These are phyloP conservation scores for Campoletis raptor DNA, from an alignment of 2,888 invertebrate species.

Conservation along the genomic window DNA sequence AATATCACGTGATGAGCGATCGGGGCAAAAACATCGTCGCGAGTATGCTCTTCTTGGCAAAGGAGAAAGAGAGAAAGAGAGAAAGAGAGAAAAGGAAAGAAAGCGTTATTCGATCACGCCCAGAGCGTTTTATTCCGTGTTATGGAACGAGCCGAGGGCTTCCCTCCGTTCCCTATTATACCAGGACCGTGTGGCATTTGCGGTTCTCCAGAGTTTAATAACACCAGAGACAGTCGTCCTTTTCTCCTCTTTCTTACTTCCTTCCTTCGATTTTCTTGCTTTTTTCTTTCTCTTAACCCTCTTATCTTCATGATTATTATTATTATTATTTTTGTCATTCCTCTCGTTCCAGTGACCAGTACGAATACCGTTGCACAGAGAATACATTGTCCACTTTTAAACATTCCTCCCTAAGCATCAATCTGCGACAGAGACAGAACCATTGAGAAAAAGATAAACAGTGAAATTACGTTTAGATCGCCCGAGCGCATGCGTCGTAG, in stretches of 20 bases:
- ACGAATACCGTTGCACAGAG: conserved; percentile 72
- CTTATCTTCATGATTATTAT: neutral
- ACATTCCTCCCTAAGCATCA: conserved; percentile 23
- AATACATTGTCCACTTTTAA: conserved; percentile 76
- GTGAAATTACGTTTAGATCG: neutral
- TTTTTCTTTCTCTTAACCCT: conserved; percentile 22
- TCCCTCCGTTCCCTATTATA: conserved; percentile 18
- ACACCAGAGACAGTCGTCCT: conserved; percentile 35
- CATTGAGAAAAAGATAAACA: neutral
- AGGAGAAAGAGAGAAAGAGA: conserved; percentile 59
- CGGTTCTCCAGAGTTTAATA: conserved; percentile 37
- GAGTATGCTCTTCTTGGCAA: conserved; percentile 66
- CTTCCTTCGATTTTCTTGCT: neutral
- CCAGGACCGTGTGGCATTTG: conserved; percentile 32
- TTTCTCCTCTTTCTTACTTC: conserved; percentile 19
- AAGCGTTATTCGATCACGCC: conserved; percentile 66
- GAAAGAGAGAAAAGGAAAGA: neutral
- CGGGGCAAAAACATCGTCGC: conserved; percentile 78
- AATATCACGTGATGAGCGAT: conserved; percentile 84
- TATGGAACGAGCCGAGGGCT: conserved; percentile 45
- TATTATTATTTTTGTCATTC: neutral
- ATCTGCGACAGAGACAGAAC: neutral
- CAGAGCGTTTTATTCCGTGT: conserved; percentile 61
- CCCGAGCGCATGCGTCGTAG: conserved; percentile 45
- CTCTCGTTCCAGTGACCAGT: conserved; percentile 13